These are phyloP conservation scores for Marisa cornuarietis DNA, from an alignment of 1,140 invertebrate genomes.

Conservation along the genomic window DNA sequence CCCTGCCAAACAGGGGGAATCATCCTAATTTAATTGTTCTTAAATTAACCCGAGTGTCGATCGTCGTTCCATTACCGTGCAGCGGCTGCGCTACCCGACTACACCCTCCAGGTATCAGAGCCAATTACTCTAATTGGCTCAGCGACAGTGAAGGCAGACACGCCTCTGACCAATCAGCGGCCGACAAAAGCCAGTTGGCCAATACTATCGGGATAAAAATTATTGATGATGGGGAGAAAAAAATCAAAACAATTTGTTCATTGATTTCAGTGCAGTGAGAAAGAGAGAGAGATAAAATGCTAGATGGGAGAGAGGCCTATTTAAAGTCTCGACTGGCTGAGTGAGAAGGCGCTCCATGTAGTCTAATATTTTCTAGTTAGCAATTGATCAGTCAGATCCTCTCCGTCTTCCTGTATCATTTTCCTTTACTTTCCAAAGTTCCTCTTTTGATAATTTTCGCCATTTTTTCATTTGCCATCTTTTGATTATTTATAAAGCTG, in stretches of 20 bases:
- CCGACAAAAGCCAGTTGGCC: constrained; percentile 1
- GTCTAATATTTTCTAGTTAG: no score
- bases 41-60: constrained; percentile 14
- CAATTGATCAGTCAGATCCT: background rate
- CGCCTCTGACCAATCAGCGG: constrained; percentile 10
- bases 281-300: no score
- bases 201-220: background rate
- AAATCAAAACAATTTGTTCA: no score
- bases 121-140: constrained; percentile 24
- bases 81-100: constrained; percentile 1
- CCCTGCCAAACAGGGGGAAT: constrained; percentile 12
- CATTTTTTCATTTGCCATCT: no score
- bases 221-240: no score
- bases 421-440: background rate
- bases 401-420: background rate
- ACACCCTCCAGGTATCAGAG: constrained; percentile 8
- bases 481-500: no score
- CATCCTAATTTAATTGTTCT: constrained; percentile 22
- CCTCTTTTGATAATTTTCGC: background rate
- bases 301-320: no score
- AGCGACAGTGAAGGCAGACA: background rate
- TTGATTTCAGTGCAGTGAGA: no score
- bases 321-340: no score
- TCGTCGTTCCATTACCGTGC: constrained; percentile 1
- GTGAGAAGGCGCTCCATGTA: no score